Evolutionary conservation across 2,888 invertebrate species (phyloP).

Genomic region (Physocephala rufipes): DNA sequence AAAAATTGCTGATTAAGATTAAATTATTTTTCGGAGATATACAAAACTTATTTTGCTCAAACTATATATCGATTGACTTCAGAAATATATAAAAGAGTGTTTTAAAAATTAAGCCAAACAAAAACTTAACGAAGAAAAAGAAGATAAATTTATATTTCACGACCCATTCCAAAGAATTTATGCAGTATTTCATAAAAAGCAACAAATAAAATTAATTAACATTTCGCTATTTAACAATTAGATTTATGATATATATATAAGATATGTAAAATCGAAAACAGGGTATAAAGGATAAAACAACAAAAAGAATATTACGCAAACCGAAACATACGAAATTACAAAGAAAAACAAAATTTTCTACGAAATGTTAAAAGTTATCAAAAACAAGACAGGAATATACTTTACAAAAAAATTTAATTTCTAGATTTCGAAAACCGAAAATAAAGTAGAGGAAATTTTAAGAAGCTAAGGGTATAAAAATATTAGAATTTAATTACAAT

Average conservation of each 20-base stretch:
- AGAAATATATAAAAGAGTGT: no score
- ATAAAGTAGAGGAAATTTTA: conserved; percentile 17
- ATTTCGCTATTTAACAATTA: not conserved
- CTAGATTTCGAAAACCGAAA: not conserved
- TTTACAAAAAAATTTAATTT: not conserved
- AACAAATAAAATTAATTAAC: conserved; percentile 22
- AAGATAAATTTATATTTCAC: no score
- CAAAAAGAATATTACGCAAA: conserved; percentile 18
- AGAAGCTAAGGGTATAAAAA: no score
- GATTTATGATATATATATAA: not conserved
- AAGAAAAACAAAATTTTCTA: conserved; percentile 28
- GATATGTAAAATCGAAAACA: conserved; percentile 44
- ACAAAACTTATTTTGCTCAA: conserved; percentile 15
- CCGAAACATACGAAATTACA: conserved; percentile 13
- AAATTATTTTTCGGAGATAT: not conserved
- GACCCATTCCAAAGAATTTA: conserved; percentile 15
- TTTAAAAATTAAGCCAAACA: conserved; percentile 1
- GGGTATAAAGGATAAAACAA: conserved; percentile 27
- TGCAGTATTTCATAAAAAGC: conserved; percentile 16
- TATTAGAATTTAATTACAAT: no score
- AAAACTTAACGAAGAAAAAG: conserved; percentile 24
- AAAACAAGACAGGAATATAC: not conserved
- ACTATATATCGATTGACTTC: not conserved
- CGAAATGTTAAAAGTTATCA: conserved; percentile 4
- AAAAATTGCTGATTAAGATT: not conserved